Percentiles rank a stretch among this genome's conserved stretches.
Evolutionary conservation across 2,113 vertebrate genomes (phyloP).

Genomic region (Procavia capensis): DNA sequence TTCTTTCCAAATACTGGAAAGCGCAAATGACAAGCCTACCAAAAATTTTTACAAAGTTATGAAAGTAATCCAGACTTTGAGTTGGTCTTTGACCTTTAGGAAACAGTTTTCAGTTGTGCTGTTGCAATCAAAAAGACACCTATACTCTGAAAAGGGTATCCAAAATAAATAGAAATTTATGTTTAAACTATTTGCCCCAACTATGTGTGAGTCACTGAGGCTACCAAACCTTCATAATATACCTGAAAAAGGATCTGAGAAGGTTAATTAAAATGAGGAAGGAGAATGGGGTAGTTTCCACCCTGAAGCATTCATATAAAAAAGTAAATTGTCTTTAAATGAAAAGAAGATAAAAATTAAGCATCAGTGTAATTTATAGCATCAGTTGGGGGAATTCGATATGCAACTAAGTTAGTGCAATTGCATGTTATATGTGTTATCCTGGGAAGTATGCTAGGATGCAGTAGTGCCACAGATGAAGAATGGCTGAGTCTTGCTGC

Average conservation of each 20-base stretch:
- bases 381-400: neutral
- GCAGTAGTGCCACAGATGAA: neutral
- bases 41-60: constrained; percentile 26
- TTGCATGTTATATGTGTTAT: neutral
- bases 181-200: neutral
- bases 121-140: neutral
- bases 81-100: neutral
- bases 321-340: neutral
- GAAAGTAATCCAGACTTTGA: constrained; percentile 30
- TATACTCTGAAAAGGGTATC: neutral
- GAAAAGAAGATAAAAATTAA: constrained; percentile 9
- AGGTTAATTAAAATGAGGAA: constrained; percentile 10
- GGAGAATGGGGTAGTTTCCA: neutral
- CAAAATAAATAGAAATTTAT: constrained; percentile 6
- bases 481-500: neutral
- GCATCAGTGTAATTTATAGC: neutral
- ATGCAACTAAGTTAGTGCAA: neutral
- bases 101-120: constrained; percentile 48
- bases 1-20: neutral
- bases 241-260: constrained; percentile 7
- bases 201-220: neutral
- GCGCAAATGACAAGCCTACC: constrained; percentile 9
- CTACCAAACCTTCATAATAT: neutral
- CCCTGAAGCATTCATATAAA: neutral
- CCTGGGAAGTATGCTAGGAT: neutral